Evolutionary conservation across 2,797 vertebrate genomes (phyloP), one percentile per base, ranked within the genome.

Genomic region (Hozukius guyotensis): DNA sequence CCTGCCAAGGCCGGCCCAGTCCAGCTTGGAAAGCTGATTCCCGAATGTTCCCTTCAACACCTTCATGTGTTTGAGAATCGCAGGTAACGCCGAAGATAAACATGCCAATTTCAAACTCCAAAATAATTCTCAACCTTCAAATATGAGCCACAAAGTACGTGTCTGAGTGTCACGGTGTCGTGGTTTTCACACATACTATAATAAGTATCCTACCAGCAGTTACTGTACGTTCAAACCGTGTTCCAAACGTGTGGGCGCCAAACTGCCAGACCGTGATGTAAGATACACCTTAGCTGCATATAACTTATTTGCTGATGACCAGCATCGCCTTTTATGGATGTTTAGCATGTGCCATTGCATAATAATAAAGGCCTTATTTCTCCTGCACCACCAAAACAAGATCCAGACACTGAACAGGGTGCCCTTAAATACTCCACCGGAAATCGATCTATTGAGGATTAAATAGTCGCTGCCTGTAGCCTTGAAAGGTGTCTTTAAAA

Each of bases 11-110:
- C 67, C 65, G 57, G 76, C 82, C 65, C 60, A 12, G 73, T 78
- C 74, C 42, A 77, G 72, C 57, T 89, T 77, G 56, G 74, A 82
- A 66, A 72, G 65, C 62, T 72, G 78, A 82, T 80, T 78, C 81
- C 27, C 8, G 8, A 85, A 76, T n/a, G 32, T 74, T 75, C 78
- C 25, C 61, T 60, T 87, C 72, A 66, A 53, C 72, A 66, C 56
- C 5, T 85, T 83, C 12, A 49, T 52, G 24, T 68, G 66, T 56
- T 24, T 53, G 18, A 56, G 3, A 78, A 38, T 77, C 32, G 55
- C 49, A 77, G 53, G 78, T 74, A 72, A n/a, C 6, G 49, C 18
- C 12, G 22, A 22, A 67, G 4, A 10, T 56, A 4, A 0, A 32
- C 69, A 63, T 60, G 8, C 18, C 38, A 10, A 36, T 49, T 34